Percentiles rank a stretch among this genome's conserved stretches.
Evolutionary conservation across 1,140 invertebrate genomes (phyloP).

Genomic region (Diploscapter pachys): DNA sequence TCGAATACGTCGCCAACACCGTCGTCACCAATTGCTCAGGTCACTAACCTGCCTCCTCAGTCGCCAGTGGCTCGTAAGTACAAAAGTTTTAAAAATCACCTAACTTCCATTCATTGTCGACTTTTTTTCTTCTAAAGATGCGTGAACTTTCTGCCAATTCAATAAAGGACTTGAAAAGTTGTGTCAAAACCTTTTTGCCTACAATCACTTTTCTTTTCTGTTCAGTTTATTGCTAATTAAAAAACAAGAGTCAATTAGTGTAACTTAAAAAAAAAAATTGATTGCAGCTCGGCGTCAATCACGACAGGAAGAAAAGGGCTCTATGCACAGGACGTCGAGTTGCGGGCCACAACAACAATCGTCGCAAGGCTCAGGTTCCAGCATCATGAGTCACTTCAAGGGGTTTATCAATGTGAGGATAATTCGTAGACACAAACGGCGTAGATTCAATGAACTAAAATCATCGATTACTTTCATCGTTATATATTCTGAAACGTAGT

Average conservation of each 20-base stretch:
- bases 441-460: background rate
- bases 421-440: background rate
- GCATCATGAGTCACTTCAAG: conserved; percentile 47
- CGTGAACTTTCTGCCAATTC: conserved; percentile 13
- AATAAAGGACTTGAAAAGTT: background rate
- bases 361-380: background rate
- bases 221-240: conserved; percentile 16
- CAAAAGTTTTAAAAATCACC: background rate
- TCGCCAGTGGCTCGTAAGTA: too few species aligned
- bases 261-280: conserved; percentile 1
- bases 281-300: conserved; percentile 16
- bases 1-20: too few species aligned
- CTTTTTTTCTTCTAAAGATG: conserved; percentile 24
- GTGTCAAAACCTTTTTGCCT: background rate
- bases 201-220: conserved; percentile 14
- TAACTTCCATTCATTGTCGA: background rate
- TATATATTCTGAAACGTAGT: too few species aligned
- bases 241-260: background rate
- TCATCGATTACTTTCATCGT: background rate
- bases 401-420: conserved; percentile 44
- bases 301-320: conserved; percentile 22
- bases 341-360: conserved; percentile 28
- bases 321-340: conserved; percentile 33
- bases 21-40: too few species aligned
- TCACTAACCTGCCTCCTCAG: too few species aligned